phyloP scores from a whole-genome alignment of 1,140 invertebrate species.

The Leptinotarsa texana region DNA sequence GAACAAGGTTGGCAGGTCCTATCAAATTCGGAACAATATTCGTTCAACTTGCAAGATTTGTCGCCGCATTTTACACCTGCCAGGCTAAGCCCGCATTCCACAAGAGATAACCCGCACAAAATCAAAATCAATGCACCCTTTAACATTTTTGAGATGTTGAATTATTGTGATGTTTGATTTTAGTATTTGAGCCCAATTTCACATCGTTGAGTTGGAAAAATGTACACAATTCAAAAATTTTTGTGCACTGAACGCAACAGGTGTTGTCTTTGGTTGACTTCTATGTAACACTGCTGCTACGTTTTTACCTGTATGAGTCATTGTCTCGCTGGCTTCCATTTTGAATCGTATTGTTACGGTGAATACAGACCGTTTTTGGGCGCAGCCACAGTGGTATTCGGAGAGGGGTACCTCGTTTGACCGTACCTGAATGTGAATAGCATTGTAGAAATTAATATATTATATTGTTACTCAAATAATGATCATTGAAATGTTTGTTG shows the following conservation, averaged over 20 bases:
- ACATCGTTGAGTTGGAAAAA: constrained; percentile 1
- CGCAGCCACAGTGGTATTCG: constrained; percentile 1
- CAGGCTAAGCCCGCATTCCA: constrained; percentile 31
- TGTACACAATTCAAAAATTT: neutral
- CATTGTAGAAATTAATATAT: neutral
- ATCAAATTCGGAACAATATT: constrained; percentile 44
- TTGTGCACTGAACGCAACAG: constrained; percentile 33
- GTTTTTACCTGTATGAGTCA: constrained; percentile 48
- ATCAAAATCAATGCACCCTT: constrained; percentile 25
- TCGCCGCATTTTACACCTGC: constrained; percentile 39
- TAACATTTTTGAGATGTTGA: constrained; percentile 33
- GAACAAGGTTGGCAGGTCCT: constrained; percentile 40
- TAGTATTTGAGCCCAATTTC: constrained; percentile 12
- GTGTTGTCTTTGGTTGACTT: constrained; percentile 38
- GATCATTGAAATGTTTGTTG: neutral
- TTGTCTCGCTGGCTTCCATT: constrained; percentile 13
- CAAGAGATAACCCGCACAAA: constrained; percentile 22
- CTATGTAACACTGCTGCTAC: constrained; percentile 33
- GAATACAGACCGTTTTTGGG: constrained; percentile 17
- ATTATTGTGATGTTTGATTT: constrained; percentile 17
- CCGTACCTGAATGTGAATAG: constrained; percentile 12
- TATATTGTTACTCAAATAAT: neutral
- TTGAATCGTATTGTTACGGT: neutral
- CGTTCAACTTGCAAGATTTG: constrained; percentile 37
- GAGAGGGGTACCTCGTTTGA: neutral